phyloP scores from a whole-genome alignment of 64 coral and sea anemone species.

The Catalaphyllia jardinei region DNA sequence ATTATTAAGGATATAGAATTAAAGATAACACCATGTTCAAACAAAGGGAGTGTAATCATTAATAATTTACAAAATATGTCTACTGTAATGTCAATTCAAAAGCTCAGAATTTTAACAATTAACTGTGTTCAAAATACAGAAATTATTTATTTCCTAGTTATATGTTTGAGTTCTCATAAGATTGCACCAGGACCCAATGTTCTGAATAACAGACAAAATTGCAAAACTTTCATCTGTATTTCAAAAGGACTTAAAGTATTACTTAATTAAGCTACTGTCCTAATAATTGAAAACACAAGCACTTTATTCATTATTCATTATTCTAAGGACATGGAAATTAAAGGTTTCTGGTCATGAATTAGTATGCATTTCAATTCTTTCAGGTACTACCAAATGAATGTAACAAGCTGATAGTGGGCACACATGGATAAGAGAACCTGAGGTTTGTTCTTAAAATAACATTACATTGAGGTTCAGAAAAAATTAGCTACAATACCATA shows the following conservation, averaged over 20 bases:
- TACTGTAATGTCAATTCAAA: background rate
- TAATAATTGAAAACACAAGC: too few species aligned
- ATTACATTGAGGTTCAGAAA: background rate
- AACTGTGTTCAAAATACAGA: too few species aligned
- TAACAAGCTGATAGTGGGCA: background rate
- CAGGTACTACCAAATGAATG: background rate
- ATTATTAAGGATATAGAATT: background rate
- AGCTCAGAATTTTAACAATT: too few species aligned
- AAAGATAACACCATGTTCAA: background rate
- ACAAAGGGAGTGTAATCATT: background rate
- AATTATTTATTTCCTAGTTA: too few species aligned
- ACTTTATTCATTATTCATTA: too few species aligned
- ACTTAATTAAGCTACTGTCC: too few species aligned
- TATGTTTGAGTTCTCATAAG: too few species aligned
- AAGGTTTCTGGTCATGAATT: background rate
- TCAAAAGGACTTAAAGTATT: too few species aligned
- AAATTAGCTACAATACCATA: background rate
- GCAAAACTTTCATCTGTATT: too few species aligned
- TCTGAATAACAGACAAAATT: too few species aligned
- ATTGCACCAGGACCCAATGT: too few species aligned
- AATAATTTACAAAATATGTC: conserved; percentile 31
- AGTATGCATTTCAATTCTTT: background rate
- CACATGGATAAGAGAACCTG: background rate
- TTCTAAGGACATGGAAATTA: too few species aligned
- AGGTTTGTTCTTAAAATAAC: background rate